A percentile compares a stretch with the other conserved stretches of the same genome.
Conservation (phyloP, 2,888 invertebrate species). For the Lampropteryx suffumata region DNA sequence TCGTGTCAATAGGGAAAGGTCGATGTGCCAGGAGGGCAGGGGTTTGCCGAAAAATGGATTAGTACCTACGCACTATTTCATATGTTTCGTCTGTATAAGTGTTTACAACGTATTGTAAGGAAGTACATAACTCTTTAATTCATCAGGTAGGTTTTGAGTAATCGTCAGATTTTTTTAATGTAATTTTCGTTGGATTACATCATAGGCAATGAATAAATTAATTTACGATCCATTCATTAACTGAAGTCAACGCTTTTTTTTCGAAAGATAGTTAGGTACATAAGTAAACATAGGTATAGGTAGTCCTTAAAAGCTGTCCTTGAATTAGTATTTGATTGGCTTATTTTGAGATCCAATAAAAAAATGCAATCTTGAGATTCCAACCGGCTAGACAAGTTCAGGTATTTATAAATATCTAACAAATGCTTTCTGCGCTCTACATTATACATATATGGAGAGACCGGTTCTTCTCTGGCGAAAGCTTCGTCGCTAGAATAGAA, state of each 20-base stretch:
- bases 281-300: too few relatives aligned
- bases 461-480: constrained; percentile 47
- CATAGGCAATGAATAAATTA: too few relatives aligned
- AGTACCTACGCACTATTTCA: constrained; percentile 8
- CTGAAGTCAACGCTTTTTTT: too few relatives aligned
- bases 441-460: constrained; percentile 36
- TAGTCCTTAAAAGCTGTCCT: too few relatives aligned
- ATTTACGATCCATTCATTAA: too few relatives aligned
- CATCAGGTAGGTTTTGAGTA: too few relatives aligned
- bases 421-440: constrained; percentile 28
- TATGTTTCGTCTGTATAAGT: background rate
- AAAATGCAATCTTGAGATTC: constrained; percentile 17
- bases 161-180: too few relatives aligned
- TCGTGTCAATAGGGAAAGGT: constrained; percentile 53
- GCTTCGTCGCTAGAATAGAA: constrained; percentile 30
- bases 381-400: constrained; percentile 22
- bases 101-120: background rate
- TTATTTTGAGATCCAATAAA: too few relatives aligned
- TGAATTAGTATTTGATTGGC: too few relatives aligned
- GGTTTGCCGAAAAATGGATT: constrained; percentile 29
- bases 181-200: too few relatives aligned
- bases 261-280: too few relatives aligned
- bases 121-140: background rate
- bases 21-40: constrained; percentile 44
- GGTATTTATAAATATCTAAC: constrained; percentile 23